phyloP scores from a whole-genome alignment of 2,797 vertebrate genomes.

The Steatocranus sp. region DNA sequence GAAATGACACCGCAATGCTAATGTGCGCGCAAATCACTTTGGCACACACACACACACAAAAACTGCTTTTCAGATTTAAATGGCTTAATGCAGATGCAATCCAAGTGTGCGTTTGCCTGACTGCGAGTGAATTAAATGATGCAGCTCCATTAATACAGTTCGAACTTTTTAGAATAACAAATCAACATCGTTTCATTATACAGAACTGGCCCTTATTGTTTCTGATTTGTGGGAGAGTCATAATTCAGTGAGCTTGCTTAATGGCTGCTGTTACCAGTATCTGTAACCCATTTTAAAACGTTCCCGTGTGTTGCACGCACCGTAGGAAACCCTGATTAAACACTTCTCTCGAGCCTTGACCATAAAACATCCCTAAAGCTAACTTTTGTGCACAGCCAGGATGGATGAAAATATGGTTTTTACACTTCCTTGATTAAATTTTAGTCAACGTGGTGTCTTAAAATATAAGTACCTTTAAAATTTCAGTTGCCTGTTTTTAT shows the following conservation, averaged over 20 bases:
- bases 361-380: not conserved
- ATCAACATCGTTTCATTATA: not conserved
- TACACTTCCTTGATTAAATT: not conserved
- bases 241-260: not conserved
- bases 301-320: not conserved
- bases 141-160: not conserved
- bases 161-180: not conserved
- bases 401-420: not conserved
- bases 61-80: not conserved
- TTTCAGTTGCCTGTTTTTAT: not conserved
- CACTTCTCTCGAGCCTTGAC: not conserved
- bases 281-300: not conserved
- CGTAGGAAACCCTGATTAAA: not conserved
- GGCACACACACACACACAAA: not conserved
- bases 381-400: not conserved
- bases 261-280: not conserved
- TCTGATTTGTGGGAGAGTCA: not conserved
- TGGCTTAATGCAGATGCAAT: not conserved
- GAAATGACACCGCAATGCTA: not conserved
- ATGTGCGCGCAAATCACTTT: not conserved
- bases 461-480: not conserved
- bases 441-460: not conserved
- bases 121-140: not conserved
- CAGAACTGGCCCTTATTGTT: not conserved
- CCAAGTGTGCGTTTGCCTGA: not conserved